Base-by-base conservation (phyloP, 2,113 vertebrate species). In the Cranoglanis bouderius region DNA sequence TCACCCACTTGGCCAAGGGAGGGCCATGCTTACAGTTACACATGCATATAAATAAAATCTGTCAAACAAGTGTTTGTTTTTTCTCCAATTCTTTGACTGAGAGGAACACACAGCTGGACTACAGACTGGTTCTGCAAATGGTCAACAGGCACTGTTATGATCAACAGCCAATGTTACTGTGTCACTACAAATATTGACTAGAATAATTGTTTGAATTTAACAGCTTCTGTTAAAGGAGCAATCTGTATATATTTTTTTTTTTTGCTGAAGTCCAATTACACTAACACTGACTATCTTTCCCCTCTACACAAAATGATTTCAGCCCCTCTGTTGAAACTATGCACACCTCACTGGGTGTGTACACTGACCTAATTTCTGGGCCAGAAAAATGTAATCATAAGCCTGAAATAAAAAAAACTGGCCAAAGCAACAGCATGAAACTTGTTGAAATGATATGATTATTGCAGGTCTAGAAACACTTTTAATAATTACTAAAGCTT, bases 11-110 rank as follows among this genome's bases (percentile, higher is more conserved):
- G 29, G 77, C 59, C 40, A 82, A 84, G 78, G 88, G 78, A 85
- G 67, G 88, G 85, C 82, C 77, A 57, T 24, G 89, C 16, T 8
- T 90, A 94, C 61, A 94, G 94, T 95, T 92, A 95, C 94, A 87
- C 26, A 95, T 95, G 91, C 70, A 84, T 55, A 67, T 51, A 61
- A 40, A 89, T 85, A 85, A 77, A 63, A 46, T 81, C 43, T 88
- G 53, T 83, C 82, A 59, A 51, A 61, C 63, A 49, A 84, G 55
- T 6, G 6, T 18, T 38, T 53, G 38, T 51, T 82, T 61, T 70
- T 88, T 90, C 46, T 35, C 29, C 13, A 46, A 38, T 43, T 85
- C 0, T 53, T 81, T 40, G 46, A 80, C 77, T 61, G 74, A 87
- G 61, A 87, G 61, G 24, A 65, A 46, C 53, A 78, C n/a, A 67